Conservation (phyloP, 2,797 vertebrate species). For the Pagetopsis macropterus region DNA sequence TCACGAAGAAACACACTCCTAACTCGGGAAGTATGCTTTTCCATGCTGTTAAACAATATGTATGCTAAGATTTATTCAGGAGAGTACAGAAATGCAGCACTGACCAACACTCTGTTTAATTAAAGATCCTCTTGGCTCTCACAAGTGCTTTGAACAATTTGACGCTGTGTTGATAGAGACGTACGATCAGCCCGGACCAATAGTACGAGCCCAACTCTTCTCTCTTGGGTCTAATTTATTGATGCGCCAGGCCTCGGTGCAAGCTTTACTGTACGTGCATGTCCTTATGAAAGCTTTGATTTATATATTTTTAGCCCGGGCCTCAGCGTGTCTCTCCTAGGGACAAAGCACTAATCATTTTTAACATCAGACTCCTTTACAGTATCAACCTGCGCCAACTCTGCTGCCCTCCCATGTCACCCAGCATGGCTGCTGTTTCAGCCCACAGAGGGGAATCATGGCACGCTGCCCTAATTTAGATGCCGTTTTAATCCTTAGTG, state of each 20-base stretch:
- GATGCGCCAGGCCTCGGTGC: conserved; percentile 60
- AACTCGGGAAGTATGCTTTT: conserved; percentile 21
- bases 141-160: conserved; percentile 73
- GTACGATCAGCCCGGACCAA: conserved; percentile 67
- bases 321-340: conserved; percentile 53
- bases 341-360: conserved; percentile 59
- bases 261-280: conserved; percentile 63
- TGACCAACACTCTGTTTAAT: conserved; percentile 76
- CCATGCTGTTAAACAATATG: conserved; percentile 40
- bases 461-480: conserved; percentile 73
- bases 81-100: conserved; percentile 55
- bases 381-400: conserved; percentile 50
- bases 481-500: conserved; percentile 68
- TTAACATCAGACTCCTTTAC: conserved; percentile 54
- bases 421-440: conserved; percentile 61
- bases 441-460: conserved; percentile 49
- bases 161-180: conserved; percentile 70
- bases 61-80: conserved; percentile 26
- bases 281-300: conserved; percentile 72
- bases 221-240: conserved; percentile 80
- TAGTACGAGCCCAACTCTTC: conserved; percentile 61
- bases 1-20: conserved; percentile 39
- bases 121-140: conserved; percentile 75
- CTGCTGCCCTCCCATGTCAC: conserved; percentile 51
- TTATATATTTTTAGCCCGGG: conserved; percentile 60